These are phyloP conservation scores for Agapornis canus DNA, from an alignment of 2,797 vertebrate genomes.

Conservation along the genomic window DNA sequence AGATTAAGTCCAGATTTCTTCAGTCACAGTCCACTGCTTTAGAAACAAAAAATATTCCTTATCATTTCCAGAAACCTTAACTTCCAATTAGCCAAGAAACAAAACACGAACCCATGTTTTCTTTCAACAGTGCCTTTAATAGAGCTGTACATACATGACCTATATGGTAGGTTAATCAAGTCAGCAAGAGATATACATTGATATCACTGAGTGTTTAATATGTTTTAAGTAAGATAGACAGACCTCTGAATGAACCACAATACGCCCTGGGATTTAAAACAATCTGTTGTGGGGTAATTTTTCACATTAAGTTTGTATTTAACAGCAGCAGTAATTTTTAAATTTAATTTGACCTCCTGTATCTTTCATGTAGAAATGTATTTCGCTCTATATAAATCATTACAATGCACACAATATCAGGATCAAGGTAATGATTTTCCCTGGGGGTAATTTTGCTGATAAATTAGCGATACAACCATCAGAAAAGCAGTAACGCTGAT, in stretches of 20 bases:
- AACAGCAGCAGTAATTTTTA: not conserved
- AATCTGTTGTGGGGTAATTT: slow-evolving; percentile 1
- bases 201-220: not conserved
- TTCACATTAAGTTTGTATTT: slow-evolving; percentile 13
- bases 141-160: not conserved
- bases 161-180: not conserved
- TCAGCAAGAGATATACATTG: not conserved
- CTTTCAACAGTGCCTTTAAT: not conserved
- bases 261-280: not conserved
- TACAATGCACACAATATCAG: not conserved
- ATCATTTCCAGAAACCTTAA: not conserved
- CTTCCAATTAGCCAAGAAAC: not conserved
- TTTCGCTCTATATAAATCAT: not conserved
- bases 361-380: not conserved
- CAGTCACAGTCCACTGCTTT: not conserved
- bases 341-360: slow-evolving; percentile 6
- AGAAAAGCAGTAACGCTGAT: not conserved
- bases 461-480: not conserved
- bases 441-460: not conserved
- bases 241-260: not conserved
- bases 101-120: not conserved
- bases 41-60: slow-evolving; percentile 8
- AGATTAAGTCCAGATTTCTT: not conserved
- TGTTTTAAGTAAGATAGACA: not conserved
- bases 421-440: not conserved